Base-by-base conservation (phyloP, 1,140 invertebrate genomes). In the Mycetomoellerius zeteki region DNA sequence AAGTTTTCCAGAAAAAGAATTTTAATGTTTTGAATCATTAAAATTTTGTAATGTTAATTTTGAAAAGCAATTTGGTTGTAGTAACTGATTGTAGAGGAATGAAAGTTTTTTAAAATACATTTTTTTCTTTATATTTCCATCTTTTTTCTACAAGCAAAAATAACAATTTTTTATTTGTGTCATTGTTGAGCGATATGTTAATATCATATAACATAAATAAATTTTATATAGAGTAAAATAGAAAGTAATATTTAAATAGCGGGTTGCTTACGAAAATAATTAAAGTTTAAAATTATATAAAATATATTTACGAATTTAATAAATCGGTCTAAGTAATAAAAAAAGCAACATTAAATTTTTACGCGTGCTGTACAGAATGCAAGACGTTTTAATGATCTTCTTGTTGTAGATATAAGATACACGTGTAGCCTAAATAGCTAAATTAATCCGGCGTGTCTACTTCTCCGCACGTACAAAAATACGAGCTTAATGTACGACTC, bases 381-480 rank as follows among this genome's bases (percentile, higher is more conserved):
- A 43, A 43, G 16, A 16, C 30, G 12, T 24, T 19, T 43, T 7
- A 33, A 56, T 24, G 33, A 58, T 4, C n/a, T n/a, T 50, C 47
- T 30, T 21, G 19, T 73, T n/a, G 14, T 54, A 2, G 12, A 60
- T 43, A 50, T 50, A 16, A 43, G 37, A 73, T 84, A 37, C 54
- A 73, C 80, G 37, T 60, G 69, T 67, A 65, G 80, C 54, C 12
- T 19, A 47, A 47, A 58, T 47, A 14, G 10, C n/a, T 62, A 47
- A 81, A 71, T 69, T 37, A 30, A 3, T 43, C 14, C 24, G 1
- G 72, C 24, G 27, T 19, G 7, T 58, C 52, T 14, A 56, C 27
- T 69, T 71, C 33, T n/a, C 43, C n/a, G 19, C 67, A 30, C 19
- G 37, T 47, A 60, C 24, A 58, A 72, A 82, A 82, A 82, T 60